These are phyloP conservation scores for Aphidius colemani DNA, from an alignment of 2,888 invertebrate genomes.

Conservation along the genomic window DNA sequence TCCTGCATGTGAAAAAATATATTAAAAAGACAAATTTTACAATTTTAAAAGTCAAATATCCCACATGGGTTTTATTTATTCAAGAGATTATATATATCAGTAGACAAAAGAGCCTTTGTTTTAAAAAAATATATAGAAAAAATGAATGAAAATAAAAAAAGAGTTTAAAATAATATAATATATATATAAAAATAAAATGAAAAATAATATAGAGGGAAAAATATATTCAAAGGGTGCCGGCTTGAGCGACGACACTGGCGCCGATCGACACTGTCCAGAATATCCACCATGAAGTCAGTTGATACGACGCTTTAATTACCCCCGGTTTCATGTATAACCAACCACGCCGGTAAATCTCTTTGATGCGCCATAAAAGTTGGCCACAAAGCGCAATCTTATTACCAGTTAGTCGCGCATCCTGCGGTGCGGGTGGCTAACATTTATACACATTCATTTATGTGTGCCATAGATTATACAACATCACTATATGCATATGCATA, in stretches of 20 bases:
- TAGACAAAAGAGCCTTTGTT: too few relatives aligned
- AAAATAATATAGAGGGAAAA: slow-evolving; percentile 9
- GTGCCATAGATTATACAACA: too few relatives aligned
- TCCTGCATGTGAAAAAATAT: too few relatives aligned
- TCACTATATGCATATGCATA: too few relatives aligned
- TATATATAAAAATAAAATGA: slow-evolving; percentile 6
- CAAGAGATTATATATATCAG: too few relatives aligned
- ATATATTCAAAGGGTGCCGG: slow-evolving; percentile 22
- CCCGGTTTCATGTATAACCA: slow-evolving; percentile 31
- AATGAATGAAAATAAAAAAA: background rate
- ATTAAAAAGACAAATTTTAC: too few relatives aligned
- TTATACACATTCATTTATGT: slow-evolving; percentile 6
- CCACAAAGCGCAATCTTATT: slow-evolving; percentile 40
- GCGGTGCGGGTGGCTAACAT: slow-evolving; percentile 32
- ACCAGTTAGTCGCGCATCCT: slow-evolving; percentile 30
- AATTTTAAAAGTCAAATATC: too few relatives aligned
- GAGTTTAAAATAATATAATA: background rate
- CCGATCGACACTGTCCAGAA: slow-evolving; percentile 32
- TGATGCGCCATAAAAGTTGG: slow-evolving; percentile 43
- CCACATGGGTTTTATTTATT: too few relatives aligned
- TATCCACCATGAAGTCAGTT: slow-evolving; percentile 22
- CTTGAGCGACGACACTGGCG: slow-evolving; percentile 19
- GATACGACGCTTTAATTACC: slow-evolving; percentile 42
- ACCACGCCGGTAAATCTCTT: slow-evolving; percentile 45
- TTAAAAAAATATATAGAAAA: background rate